Conservation (phyloP, 2,113 vertebrate species). For the Montifringilla adamsi region DNA sequence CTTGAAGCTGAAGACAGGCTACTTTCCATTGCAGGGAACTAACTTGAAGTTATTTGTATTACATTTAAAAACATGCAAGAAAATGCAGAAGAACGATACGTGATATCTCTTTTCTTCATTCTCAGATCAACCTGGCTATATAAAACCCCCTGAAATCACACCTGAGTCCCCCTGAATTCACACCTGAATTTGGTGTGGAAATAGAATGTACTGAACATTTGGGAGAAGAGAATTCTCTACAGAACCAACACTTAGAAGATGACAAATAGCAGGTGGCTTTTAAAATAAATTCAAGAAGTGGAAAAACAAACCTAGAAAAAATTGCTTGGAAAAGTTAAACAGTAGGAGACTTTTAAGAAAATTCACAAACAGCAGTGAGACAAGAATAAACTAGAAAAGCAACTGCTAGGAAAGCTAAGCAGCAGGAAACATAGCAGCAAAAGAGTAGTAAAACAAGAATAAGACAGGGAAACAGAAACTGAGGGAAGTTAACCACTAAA, state of each 20-base stretch:
- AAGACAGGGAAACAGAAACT: constrained; percentile 13
- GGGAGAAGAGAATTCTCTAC: background rate
- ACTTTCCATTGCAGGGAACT: background rate
- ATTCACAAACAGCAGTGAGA: constrained; percentile 12
- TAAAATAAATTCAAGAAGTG: constrained; percentile 16
- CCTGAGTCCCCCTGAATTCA: background rate
- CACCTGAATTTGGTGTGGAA: background rate
- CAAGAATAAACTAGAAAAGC: constrained; percentile 23
- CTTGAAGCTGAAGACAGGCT: background rate
- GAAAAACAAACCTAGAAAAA: constrained; percentile 20
- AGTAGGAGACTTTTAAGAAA: constrained; percentile 42
- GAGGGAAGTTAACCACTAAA: background rate
- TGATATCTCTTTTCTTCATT: background rate
- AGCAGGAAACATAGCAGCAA: constrained; percentile 21
- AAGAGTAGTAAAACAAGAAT: constrained; percentile 23
- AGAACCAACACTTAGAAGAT: background rate
- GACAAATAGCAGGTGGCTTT: constrained; percentile 4
- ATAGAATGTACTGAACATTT: background rate
- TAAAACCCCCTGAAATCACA: background rate
- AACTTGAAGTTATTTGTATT: background rate
- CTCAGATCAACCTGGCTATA: background rate
- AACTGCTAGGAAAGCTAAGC: constrained; percentile 36
- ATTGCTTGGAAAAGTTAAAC: constrained; percentile 24
- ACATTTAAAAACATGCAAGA: background rate
- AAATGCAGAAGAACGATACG: background rate